phyloP scores from a whole-genome alignment of 2,113 vertebrate genomes.

The Numenius arquata region DNA sequence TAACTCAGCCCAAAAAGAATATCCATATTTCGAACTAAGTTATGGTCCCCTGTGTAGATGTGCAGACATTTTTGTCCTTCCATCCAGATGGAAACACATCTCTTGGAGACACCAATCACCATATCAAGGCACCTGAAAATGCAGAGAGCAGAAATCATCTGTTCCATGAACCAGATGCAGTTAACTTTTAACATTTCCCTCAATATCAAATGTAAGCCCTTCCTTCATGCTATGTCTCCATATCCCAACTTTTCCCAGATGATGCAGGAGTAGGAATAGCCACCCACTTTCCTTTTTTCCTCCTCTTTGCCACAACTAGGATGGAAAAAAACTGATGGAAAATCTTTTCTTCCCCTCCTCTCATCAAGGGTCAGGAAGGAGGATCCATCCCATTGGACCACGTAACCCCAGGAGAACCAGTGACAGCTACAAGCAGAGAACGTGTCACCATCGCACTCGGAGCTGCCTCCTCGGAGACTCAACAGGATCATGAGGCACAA shows the following conservation, averaged over 20 bases:
- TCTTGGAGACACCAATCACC: neutral
- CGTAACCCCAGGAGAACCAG: neutral
- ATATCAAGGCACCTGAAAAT: neutral
- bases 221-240: neutral
- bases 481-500: neutral
- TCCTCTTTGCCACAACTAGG: neutral
- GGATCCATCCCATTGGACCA: neutral
- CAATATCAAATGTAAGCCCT: neutral
- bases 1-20: neutral
- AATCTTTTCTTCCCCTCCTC: neutral
- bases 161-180: neutral
- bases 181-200: neutral
- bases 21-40: neutral
- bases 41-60: neutral
- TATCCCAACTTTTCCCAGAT: neutral
- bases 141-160: neutral
- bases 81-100: neutral
- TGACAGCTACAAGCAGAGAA: neutral
- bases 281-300: neutral
- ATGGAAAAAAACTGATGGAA: neutral
- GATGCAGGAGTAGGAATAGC: neutral
- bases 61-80: neutral
- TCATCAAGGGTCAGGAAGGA: neutral
- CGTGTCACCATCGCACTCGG: rapidly evolving
- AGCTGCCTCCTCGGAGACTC: neutral